A percentile compares a stretch with the other conserved stretches of the same genome.
These are phyloP conservation scores for Cryptoblepharus egeriae DNA, from an alignment of 2,797 vertebrate species.

Conservation along the genomic window DNA sequence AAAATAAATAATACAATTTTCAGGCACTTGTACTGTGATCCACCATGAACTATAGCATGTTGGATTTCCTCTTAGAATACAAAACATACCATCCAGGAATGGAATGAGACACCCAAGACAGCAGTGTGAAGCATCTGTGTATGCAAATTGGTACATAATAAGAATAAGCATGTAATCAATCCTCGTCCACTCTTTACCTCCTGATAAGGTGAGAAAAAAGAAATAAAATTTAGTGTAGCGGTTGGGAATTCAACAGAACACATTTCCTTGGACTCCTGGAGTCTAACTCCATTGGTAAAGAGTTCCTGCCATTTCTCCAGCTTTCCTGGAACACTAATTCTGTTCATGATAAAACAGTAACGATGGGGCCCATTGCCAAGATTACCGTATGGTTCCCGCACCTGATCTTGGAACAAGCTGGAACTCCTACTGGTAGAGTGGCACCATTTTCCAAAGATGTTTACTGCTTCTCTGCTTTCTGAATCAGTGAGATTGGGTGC, in stretches of 20 bases:
- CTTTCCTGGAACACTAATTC: rapidly evolving
- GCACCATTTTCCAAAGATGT: slow-evolving; percentile 42
- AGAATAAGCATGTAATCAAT: neutral
- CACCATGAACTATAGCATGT: neutral
- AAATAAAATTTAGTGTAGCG: neutral
- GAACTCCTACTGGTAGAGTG: slow-evolving; percentile 38
- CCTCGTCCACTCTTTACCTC: neutral
- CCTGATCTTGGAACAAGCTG: slow-evolving; percentile 41
- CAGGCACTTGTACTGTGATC: too few relatives aligned
- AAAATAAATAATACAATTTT: too few relatives aligned
- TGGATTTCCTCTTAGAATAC: neutral
- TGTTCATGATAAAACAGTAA: neutral
- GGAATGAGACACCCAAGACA: neutral
- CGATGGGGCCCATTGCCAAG: slow-evolving; percentile 11
- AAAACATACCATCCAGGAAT: neutral
- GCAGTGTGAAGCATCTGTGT: neutral
- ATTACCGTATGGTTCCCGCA: slow-evolving; percentile 20
- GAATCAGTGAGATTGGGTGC: neutral
- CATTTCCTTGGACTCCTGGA: neutral
- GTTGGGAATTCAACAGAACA: neutral
- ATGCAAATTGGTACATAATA: neutral
- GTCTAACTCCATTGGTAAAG: neutral
- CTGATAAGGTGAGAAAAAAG: neutral
- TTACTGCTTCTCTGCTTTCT: neutral
- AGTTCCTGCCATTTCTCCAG: neutral